A percentile compares a stretch with the other conserved stretches of the same genome.
Conservation (phyloP, 2,113 vertebrate species). For the Silurus meridionalis region DNA sequence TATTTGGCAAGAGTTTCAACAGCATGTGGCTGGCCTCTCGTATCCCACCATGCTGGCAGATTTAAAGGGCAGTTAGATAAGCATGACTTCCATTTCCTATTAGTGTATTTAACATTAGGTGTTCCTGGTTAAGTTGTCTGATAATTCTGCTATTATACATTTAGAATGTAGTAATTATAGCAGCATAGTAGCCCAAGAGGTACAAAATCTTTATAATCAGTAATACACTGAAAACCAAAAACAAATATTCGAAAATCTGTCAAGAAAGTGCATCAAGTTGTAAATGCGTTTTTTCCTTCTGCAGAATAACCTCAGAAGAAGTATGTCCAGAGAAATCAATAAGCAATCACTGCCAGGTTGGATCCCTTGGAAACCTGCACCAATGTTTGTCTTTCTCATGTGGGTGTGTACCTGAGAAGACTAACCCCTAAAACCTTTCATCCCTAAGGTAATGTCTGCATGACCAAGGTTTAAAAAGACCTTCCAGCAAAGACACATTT, state of each 20-base stretch:
- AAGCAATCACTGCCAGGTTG: constrained; percentile 50
- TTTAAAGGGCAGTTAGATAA: constrained; percentile 39
- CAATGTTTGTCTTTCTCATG: constrained; percentile 49
- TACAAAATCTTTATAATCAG: background rate
- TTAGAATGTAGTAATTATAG: background rate
- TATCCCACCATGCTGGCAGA: constrained; percentile 36
- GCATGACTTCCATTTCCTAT: constrained; percentile 26
- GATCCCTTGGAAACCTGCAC: constrained; percentile 28
- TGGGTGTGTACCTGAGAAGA: constrained; percentile 7
- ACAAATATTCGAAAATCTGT: constrained; percentile 16
- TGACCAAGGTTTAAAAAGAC: constrained; percentile 9
- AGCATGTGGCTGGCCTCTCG: constrained; percentile 43
- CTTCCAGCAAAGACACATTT: background rate
- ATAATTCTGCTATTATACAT: background rate
- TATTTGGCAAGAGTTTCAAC: constrained; percentile 19
- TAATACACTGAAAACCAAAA: constrained; percentile 5
- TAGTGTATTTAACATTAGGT: background rate
- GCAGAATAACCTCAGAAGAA: constrained; percentile 48
- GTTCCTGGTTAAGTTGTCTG: background rate
- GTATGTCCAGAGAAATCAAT: constrained; percentile 53
- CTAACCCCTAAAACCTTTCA: constrained; percentile 19
- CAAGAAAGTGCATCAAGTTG: constrained; percentile 25
- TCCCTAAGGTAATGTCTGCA: constrained; percentile 2
- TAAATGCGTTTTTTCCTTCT: constrained; percentile 25
- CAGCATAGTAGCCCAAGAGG: background rate